Evolutionary conservation across 2,888 invertebrate species (phyloP).

Genomic region (Cerastis rubricosa): DNA sequence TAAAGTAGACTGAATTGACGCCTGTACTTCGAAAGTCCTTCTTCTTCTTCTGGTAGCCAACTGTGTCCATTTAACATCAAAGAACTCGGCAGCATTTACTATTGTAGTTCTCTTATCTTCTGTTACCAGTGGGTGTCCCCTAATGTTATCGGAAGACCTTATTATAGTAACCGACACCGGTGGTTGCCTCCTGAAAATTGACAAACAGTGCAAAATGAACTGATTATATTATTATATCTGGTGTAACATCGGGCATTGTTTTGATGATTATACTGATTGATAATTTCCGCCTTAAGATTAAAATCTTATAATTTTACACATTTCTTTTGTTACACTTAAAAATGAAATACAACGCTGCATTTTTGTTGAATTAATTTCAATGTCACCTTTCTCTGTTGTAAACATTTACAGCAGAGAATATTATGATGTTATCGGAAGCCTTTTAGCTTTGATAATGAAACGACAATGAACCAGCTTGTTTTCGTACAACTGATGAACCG

Average conservation of each 20-base stretch:
- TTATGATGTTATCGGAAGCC: not conserved
- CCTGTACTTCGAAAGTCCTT: not conserved
- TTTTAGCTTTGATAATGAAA: conserved; percentile 11
- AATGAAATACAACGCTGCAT: not conserved
- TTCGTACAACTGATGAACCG: not conserved
- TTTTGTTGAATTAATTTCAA: not conserved
- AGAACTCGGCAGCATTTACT: not conserved
- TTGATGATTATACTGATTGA: not conserved
- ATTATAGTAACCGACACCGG: not conserved
- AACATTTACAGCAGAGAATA: not conserved
- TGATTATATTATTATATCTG: not conserved
- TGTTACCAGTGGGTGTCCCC: not conserved
- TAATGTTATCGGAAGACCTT: not conserved
- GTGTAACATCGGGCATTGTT: not conserved
- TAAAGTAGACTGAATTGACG: not conserved
- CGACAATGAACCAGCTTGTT: conserved; percentile 11
- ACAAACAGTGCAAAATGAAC: not conserved
- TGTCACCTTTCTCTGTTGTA: conserved; percentile 12
- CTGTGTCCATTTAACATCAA: not conserved
- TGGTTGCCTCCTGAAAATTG: not conserved
- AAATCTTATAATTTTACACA: not conserved
- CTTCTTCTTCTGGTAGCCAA: not conserved
- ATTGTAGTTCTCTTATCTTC: not conserved
- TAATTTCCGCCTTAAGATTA: not conserved
- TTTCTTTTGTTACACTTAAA: not conserved